Evolutionary conservation across 2,797 vertebrate genomes (phyloP), one percentile per base, ranked within the genome.

Genomic region (Staurois parvus): DNA sequence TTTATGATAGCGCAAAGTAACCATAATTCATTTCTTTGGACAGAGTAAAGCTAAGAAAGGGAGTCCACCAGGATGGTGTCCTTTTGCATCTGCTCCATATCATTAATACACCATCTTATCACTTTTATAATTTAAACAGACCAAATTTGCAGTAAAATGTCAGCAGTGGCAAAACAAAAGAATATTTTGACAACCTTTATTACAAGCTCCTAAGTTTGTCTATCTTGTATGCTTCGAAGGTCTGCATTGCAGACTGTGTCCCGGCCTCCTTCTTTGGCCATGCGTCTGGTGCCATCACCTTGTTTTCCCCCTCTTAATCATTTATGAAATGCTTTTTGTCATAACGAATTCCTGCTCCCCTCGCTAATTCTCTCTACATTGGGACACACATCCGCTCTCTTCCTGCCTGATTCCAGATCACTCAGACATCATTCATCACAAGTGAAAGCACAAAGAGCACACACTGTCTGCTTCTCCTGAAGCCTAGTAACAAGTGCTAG

Each of bases 311-410:
- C 70, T 40, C 59, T 85, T 42, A 76, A 81, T 80, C 45, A 81
- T 85, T 81, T 85, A 85, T 85, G 72, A 85, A 85, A 62, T 67
- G 72, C 84, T 81, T 68, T 80, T 68, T 85, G 77, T 67, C 29
- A 40, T 80, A 40, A 80, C 68, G 72, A 69, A 85, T 85, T 80
- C 77, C 69, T 74, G 69, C 37, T 67, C 45, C 45, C 12, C 45
- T 13, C 59, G 75, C 48, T 76, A 59, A 64, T 59, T 85, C 59
- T 66, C 13, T 11, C 76, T 79, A 78, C 26, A 24, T n/a, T 17
- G 40, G 32, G 29, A 19, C 48, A 29, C 76, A 74, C 72, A 67
- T 80, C 72, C 72, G 72, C 77, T 42, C 34, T 48, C 52, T 76
- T 78, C 52, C 28, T 45, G 28, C 45, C 40, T 24, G 15, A 67